Base-by-base conservation (phyloP, 2,113 vertebrate genomes). In the Odocoileus hemionus region DNA sequence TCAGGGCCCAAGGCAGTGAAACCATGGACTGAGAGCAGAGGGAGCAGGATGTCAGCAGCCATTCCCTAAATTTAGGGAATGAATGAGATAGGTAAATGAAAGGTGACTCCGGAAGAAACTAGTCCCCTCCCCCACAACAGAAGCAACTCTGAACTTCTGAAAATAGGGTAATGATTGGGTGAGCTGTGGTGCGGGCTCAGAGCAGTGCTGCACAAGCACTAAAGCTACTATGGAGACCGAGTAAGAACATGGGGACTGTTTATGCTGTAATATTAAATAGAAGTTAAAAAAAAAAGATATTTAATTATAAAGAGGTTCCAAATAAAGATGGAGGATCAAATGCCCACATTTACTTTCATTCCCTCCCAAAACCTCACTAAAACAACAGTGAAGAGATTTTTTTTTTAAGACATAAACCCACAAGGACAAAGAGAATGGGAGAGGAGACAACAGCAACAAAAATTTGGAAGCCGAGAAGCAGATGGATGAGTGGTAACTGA, bases 311-410 rank as follows among this genome's bases (percentile, higher is more conserved):
- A 97, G 93, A 91, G 67, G 70, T 80, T 97, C 91, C 97, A 98
- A 97, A 94, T 97, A 97, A 96, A 97, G 94, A 96, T 93, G 92
- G 86, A 97, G 89, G 83, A 94, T 96, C 79, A 89, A 97, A 96
- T 97, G 93, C 90, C 90, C 97, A 95, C 96, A 97, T 80, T 98
- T 86, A 89, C 97, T 98, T 98, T 97, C 91, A 98, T 98, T 93
- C 89, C 86, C 39, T 98, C 96, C 97, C 96, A 97, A 98, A 98
- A 97, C 97, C 97, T 98, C 97, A 98, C 96, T 98, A 87, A 97
- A 98, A 92, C 96, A 98, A 98, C 97, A 98, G 86, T 80, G 60
- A 94, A 94, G 94, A 94, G 83, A 80, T 94, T 96, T 96, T 97
- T 97, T 97, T 97, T 89, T 19, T 2, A 36, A 97, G 96, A 61